Evolutionary conservation across 2,113 vertebrate genomes (phyloP).

Genomic region (Cairina moschata): DNA sequence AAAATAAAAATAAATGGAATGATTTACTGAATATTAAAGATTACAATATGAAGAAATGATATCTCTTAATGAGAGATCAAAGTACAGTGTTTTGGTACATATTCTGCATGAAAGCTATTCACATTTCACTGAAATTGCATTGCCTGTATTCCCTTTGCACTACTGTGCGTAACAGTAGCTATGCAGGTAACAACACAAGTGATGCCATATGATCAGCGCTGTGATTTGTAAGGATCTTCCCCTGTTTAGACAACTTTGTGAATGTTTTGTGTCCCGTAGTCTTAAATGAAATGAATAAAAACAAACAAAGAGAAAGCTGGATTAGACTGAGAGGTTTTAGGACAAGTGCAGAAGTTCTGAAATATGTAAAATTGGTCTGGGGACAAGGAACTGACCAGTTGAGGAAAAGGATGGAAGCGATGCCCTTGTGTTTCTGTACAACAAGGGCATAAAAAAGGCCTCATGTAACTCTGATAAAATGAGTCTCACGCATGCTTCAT

Average conservation of each 20-base stretch:
- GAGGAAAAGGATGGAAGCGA: neutral
- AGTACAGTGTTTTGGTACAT: neutral
- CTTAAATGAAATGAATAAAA: neutral
- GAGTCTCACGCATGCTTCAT: fast-evolving
- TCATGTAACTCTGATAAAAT: neutral
- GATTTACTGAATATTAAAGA: neutral
- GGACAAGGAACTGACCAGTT: neutral
- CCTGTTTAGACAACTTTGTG: no score
- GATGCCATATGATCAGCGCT: neutral
- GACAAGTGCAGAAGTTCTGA: neutral
- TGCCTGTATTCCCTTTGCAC: neutral
- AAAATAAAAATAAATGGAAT: neutral
- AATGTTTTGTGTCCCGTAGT: no score
- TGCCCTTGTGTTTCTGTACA: fast-evolving
- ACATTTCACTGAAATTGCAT: neutral
- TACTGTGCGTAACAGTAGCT: neutral
- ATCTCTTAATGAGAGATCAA: neutral
- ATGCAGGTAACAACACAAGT: neutral
- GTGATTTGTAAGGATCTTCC: neutral
- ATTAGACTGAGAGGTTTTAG: neutral
- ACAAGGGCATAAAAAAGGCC: neutral
- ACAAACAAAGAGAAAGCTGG: fast-evolving
- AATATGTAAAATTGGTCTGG: neutral
- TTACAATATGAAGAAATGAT: neutral
- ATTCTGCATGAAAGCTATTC: neutral